Percentiles rank a stretch among this genome's conserved stretches.
These are phyloP conservation scores for Aphaenogaster rudis DNA, from an alignment of 1,140 invertebrate species.

Conservation along the genomic window DNA sequence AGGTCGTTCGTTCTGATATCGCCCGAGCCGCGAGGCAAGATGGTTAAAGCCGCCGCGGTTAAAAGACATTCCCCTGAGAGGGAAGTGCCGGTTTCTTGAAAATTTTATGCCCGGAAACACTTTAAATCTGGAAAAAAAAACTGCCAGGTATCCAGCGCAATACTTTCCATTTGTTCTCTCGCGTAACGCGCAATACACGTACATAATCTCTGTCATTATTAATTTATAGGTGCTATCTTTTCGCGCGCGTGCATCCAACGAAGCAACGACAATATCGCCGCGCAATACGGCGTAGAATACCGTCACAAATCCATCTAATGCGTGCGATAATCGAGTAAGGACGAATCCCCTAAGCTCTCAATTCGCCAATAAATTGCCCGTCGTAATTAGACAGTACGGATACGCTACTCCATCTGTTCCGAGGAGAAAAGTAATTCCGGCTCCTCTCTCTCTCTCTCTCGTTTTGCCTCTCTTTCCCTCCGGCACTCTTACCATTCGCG, in stretches of 20 bases:
- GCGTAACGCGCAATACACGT: not conserved
- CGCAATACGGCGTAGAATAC: not conserved
- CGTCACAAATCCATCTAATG: not conserved
- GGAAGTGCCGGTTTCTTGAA: not conserved
- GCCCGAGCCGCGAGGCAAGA: slow-evolving; percentile 16
- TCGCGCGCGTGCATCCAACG: not conserved
- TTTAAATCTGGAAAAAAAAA: not conserved
- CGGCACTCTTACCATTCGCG: not conserved
- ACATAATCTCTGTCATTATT: not conserved
- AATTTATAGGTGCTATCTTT: not conserved
- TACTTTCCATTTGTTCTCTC: not conserved
- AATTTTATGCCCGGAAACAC: not conserved
- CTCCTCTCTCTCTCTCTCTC: not conserved
- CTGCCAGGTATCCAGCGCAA: not conserved
- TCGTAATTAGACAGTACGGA: slow-evolving; percentile 30
- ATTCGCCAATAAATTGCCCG: slow-evolving; percentile 33
- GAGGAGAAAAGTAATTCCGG: slow-evolving; percentile 38
- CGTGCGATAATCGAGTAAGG: slow-evolving; percentile 17
- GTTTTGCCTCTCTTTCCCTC: not conserved
- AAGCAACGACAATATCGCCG: not conserved
- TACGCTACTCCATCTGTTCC: slow-evolving; percentile 20
- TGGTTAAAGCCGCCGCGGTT: not conserved
- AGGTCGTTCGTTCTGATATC: slow-evolving; percentile 61
- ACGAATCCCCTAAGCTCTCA: slow-evolving; percentile 39
- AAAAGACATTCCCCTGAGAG: slow-evolving; percentile 14